phyloP scores from a whole-genome alignment of 2,888 invertebrate genomes.

The Caenorhabditis doughertyi region DNA sequence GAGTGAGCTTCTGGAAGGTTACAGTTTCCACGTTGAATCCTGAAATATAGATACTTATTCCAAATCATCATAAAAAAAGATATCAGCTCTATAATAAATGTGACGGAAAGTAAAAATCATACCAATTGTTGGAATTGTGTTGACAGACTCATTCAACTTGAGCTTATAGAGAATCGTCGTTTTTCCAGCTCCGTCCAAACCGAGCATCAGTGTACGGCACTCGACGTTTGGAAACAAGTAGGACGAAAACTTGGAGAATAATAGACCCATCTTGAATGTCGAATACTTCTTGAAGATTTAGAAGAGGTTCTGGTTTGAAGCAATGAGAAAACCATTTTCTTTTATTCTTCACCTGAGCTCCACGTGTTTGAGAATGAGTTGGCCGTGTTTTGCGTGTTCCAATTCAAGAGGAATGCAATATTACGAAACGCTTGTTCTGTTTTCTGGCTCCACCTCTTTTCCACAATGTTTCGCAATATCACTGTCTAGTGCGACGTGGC shows the following conservation, averaged over 20 bases:
- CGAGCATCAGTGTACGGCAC: conserved; percentile 63
- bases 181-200: conserved; percentile 68
- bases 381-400: conserved; percentile 26
- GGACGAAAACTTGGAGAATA: conserved; percentile 47
- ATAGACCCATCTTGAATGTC: conserved; percentile 43
- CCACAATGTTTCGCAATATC: conserved; percentile 25
- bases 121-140: conserved; percentile 68
- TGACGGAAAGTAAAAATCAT: neutral
- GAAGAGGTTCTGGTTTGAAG: neutral
- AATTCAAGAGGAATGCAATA: neutral
- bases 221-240: conserved; percentile 60
- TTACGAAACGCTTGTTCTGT: conserved; percentile 46
- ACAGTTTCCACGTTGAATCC: conserved; percentile 99
- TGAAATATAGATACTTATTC: conserved; percentile 75
- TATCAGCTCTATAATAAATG: neutral
- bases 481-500: neutral
- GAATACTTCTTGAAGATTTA: neutral
- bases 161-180: conserved; percentile 68
- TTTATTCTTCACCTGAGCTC: conserved; percentile 42
- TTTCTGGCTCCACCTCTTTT: conserved; percentile 19
- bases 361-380: conserved; percentile 48
- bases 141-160: conserved; percentile 63
- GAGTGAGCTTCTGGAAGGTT: conserved; percentile 98
- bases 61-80: too few species aligned
- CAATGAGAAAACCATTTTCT: neutral